Conservation (phyloP, 2,888 invertebrate genomes). For the Microctonus hyperodae region DNA sequence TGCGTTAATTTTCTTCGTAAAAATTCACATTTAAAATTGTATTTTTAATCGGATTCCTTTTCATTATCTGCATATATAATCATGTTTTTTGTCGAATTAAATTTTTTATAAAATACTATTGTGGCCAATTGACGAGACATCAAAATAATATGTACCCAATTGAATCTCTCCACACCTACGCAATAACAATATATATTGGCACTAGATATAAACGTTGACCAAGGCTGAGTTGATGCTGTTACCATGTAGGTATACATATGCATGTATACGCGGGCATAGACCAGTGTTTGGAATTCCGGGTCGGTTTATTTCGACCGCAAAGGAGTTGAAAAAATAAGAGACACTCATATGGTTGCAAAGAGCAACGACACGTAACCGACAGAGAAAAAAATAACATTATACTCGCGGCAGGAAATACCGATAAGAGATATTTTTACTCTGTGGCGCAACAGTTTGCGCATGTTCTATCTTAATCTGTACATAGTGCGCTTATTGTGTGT, state of each 20-base stretch:
- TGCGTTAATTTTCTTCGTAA: too few relatives aligned
- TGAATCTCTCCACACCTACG: conserved; percentile 23
- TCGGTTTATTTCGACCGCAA: conserved; percentile 32
- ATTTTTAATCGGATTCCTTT: not conserved
- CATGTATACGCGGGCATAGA: not conserved
- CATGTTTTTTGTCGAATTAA: not conserved
- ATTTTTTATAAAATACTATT: not conserved
- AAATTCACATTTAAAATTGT: too few relatives aligned
- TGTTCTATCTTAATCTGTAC: not conserved
- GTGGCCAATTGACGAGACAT: not conserved
- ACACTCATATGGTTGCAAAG: not conserved
- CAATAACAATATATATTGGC: not conserved
- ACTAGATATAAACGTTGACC: not conserved
- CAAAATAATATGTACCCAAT: conserved; percentile 14
- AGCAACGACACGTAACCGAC: conserved; percentile 12
- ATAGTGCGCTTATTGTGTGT: not conserved
- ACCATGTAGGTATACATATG: not conserved
- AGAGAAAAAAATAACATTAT: not conserved
- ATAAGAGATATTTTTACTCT: conserved; percentile 17
- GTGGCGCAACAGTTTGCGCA: conserved; percentile 1
- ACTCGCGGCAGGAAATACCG: conserved; percentile 22
- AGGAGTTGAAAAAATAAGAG: conserved; percentile 19
- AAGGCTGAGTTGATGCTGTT: not conserved
- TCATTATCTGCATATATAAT: not conserved
- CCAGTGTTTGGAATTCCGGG: conserved; percentile 29